phyloP scores from a whole-genome alignment of 2,113 vertebrate genomes.

The Heloderma charlesbogerti region DNA sequence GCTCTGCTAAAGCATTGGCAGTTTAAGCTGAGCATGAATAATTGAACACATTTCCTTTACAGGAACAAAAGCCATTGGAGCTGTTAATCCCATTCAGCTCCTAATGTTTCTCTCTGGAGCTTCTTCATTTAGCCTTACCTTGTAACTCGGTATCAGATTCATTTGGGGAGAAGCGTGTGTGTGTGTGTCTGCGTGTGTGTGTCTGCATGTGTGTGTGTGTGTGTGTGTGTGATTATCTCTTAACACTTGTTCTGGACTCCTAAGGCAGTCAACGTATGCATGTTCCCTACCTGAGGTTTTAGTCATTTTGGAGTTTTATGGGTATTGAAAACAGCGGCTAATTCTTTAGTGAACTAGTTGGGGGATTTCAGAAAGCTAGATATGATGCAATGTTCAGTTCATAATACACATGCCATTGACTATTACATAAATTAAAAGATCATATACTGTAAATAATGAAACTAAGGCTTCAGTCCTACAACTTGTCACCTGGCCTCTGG shows the following conservation, averaged over 20 bases:
- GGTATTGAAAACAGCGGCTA: too few species aligned
- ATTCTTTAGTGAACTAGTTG: not conserved
- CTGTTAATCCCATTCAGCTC: slow-evolving; percentile 62
- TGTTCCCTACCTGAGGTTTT: not conserved
- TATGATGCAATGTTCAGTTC: not conserved
- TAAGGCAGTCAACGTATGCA: not conserved
- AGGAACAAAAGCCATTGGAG: slow-evolving; percentile 64
- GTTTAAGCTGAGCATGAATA: slow-evolving; percentile 72
- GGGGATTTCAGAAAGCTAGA: not conserved
- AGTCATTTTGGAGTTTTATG: not conserved
- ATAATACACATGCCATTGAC: not conserved
- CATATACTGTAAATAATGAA: not conserved
- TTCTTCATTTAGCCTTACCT: slow-evolving; percentile 17
- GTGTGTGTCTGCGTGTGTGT: slow-evolving; percentile 22
- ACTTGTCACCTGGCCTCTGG: too few species aligned
- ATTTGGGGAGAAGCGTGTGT: not conserved
- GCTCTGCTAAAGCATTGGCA: slow-evolving; percentile 66
- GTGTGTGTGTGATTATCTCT: slow-evolving; percentile 2
- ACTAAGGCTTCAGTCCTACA: not conserved
- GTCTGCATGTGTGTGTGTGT: not conserved
- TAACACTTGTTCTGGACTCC: not conserved
- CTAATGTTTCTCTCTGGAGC: slow-evolving; percentile 22
- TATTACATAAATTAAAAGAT: not conserved
- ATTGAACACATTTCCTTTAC: slow-evolving; percentile 70
- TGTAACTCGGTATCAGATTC: slow-evolving; percentile 44